Base-by-base conservation (phyloP, 2,113 vertebrate genomes). In the Cryptoleucopteryx plumbea region DNA sequence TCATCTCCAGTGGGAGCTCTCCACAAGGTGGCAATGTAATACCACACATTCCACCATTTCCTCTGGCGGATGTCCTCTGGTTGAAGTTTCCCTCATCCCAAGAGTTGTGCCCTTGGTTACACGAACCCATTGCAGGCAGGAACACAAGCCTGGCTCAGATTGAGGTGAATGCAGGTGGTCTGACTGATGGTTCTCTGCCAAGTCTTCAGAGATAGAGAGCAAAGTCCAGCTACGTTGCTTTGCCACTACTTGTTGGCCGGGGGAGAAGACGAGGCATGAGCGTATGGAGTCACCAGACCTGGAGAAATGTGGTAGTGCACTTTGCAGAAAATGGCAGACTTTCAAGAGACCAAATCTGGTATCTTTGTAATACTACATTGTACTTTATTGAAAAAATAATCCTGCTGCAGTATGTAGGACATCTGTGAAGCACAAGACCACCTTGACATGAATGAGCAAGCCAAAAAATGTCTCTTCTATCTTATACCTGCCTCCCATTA, bases 11-110 rank as follows among this genome's bases (percentile, higher is more conserved):
- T 94, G 89, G 93, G 85, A 94, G 71, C 86, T 96, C 91, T 95
- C 97, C 96, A 97, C 97, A 96, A 98, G 97, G 95, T 98, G 97
- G 97, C 97, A 97, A 96, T 93, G 96, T 97, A 95, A 91, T 90
- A 97, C 96, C 89, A 96, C 62, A 4, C 93, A 94, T 97, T 32
- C 89, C 78, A 48, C 68, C 82, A 62, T 88, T 70, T 86, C 79
- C 13, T 19, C 71, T 84, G 83, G 73, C 53, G 43, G 74, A 43
- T 88, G 74, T 17, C n/a, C 32, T 77, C 85, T 65, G 13, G 26
- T 93, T 61, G 95, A 38, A 0, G 87, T 43, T 70, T 86, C 77
- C 86, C 42, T 93, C 85, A 68, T 40, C 43, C 81, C 81, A 91
- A 75, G 66, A 75, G 61, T 13, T 52, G 40, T 86, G 82, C 43